Evolutionary conservation across 2,797 vertebrate genomes (phyloP).

Genomic region (Poeciliopsis paucimaculata): DNA sequence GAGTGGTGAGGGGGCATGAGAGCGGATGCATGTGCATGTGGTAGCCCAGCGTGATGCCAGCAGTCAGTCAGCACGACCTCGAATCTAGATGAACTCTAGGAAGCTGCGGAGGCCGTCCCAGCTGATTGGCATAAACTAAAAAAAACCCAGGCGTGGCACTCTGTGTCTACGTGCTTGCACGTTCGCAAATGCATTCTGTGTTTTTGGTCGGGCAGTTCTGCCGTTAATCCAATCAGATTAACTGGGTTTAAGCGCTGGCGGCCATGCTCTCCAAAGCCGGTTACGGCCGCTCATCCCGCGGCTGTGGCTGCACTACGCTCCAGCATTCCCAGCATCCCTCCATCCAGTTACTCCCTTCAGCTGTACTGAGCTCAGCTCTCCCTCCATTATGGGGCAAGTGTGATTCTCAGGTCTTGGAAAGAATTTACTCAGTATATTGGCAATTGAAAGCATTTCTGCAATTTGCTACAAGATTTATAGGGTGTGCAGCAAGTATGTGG

Average conservation of each 20-base stretch:
- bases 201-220: slow-evolving; percentile 68
- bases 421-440: slow-evolving; percentile 32
- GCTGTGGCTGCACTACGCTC: slow-evolving; percentile 29
- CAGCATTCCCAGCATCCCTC: slow-evolving; percentile 53
- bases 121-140: slow-evolving; percentile 51
- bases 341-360: slow-evolving; percentile 40
- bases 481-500: background rate
- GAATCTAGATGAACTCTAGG: slow-evolving; percentile 68
- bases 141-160: slow-evolving; percentile 14
- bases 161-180: slow-evolving; percentile 6
- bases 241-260: slow-evolving; percentile 76
- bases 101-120: slow-evolving; percentile 44
- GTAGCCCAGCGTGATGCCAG: slow-evolving; percentile 59
- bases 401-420: slow-evolving; percentile 20
- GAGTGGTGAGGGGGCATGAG: slow-evolving; percentile 15
- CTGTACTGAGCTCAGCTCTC: slow-evolving; percentile 31
- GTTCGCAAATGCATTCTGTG: slow-evolving; percentile 21
- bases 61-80: slow-evolving; percentile 49
- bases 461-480: background rate
- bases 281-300: slow-evolving; percentile 72
- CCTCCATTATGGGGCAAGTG: slow-evolving; percentile 19
- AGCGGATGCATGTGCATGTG: slow-evolving; percentile 48
- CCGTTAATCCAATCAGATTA: slow-evolving; percentile 87
- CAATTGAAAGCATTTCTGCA: slow-evolving; percentile 7
- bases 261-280: slow-evolving; percentile 73